A percentile compares a stretch with the other conserved stretches of the same genome.
Evolutionary conservation across 2,797 vertebrate genomes (phyloP).

Genomic region (Chelonia mydas): DNA sequence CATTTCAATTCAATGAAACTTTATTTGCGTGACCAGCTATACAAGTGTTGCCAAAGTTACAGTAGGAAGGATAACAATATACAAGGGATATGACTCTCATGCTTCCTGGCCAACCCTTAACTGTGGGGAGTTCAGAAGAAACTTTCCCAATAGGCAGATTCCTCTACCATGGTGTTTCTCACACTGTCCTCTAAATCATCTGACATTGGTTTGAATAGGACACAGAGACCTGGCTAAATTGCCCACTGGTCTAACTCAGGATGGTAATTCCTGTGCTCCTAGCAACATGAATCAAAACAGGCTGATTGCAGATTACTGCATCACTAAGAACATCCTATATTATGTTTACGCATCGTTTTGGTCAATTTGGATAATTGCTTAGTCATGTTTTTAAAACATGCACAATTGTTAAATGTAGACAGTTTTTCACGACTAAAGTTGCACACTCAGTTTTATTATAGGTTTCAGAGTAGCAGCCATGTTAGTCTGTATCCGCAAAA

Average conservation of each 20-base stretch:
- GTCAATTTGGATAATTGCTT: background rate
- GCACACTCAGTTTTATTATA: background rate
- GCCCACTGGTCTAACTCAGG: fast-evolving
- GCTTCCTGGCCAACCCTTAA: background rate
- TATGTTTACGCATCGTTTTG: background rate
- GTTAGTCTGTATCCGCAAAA: too few relatives aligned
- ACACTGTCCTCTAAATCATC: background rate
- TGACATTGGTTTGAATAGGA: background rate
- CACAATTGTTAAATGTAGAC: background rate
- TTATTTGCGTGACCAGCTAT: background rate
- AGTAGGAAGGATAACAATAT: background rate
- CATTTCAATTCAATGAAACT: background rate
- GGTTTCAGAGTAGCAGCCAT: too few relatives aligned
- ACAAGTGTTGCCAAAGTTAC: background rate
- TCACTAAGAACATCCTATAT: background rate
- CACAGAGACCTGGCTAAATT: background rate
- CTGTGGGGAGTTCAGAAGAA: background rate
- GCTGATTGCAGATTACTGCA: fast-evolving
- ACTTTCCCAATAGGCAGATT: background rate
- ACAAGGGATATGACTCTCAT: background rate
- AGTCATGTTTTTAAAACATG: background rate
- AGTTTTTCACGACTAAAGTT: background rate
- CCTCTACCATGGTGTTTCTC: background rate
- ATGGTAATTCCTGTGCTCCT: background rate
- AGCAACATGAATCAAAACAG: background rate